These are phyloP conservation scores for Sternotherus odoratus DNA, from an alignment of 2,797 vertebrate genomes.

Conservation along the genomic window DNA sequence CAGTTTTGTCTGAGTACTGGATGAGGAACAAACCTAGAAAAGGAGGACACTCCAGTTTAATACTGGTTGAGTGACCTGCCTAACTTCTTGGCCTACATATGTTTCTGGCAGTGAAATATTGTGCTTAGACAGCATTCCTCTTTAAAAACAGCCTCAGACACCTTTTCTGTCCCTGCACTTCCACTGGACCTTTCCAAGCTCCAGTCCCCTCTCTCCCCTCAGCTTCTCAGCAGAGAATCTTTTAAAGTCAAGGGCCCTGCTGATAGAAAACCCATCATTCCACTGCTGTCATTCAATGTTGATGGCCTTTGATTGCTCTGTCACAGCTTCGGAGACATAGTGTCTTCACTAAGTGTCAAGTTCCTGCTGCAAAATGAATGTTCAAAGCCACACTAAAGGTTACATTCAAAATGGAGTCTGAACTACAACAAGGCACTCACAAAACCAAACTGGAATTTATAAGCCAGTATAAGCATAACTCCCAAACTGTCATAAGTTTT, in stretches of 20 bases:
- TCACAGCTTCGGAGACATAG: slow-evolving; percentile 51
- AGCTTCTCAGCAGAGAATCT: slow-evolving; percentile 22
- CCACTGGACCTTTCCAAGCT: slow-evolving; percentile 22
- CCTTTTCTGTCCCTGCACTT: not conserved
- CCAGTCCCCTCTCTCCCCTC: slow-evolving; percentile 21
- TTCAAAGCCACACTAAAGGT: slow-evolving; percentile 34
- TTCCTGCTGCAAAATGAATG: slow-evolving; percentile 52
- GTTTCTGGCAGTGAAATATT: not conserved
- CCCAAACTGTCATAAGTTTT: not conserved
- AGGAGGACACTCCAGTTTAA: not conserved
- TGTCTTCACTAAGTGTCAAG: slow-evolving; percentile 32
- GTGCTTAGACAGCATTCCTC: not conserved
- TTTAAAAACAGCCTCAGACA: not conserved
- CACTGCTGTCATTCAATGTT: slow-evolving; percentile 57
- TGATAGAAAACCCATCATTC: slow-evolving; percentile 60
- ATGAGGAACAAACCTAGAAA: not conserved
- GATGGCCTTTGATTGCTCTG: slow-evolving; percentile 70
- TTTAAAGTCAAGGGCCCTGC: slow-evolving; percentile 50
- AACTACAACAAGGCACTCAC: slow-evolving; percentile 24
- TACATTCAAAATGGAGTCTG: slow-evolving; percentile 43
- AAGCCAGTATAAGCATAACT: not conserved
- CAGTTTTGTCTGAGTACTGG: not conserved
- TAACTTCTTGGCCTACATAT: not conserved
- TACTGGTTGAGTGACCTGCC: not conserved
- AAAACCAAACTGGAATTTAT: slow-evolving; percentile 11